Base-by-base conservation (phyloP, 2,113 vertebrate genomes). In the Leptodactylus fuscus region DNA sequence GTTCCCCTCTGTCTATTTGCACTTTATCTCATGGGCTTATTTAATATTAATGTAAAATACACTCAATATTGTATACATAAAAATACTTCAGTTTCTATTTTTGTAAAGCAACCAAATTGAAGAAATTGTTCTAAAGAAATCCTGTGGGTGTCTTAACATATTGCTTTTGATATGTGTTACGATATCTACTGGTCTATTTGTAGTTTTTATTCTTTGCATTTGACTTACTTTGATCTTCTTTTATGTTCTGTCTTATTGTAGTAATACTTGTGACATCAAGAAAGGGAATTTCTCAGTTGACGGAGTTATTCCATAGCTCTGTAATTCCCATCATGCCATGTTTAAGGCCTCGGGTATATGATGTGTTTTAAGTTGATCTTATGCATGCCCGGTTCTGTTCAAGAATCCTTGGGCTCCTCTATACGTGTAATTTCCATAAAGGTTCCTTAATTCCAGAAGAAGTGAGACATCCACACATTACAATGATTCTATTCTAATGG, bases 31-130 rank as follows among this genome's bases (percentile, higher is more conserved):
- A 60, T 41, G 76, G 76, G 76, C 34, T 60, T 79, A 79, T 79
- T 79, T 79, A 79, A 78, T 55, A 55, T 58, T 1, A 0, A 5
- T 85, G 79, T 76, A 71, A 29, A 82, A 73, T 49, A 62, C 1
- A 81, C 88, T 81, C 29, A 65, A 3, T 38, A 87, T 81, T 89
- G 85, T 90, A 65, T 76, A 80, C 1, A 0, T 49, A 79, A 88
- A 70, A 65, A 60, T 58, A 36, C 32, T 0, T 0, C 13, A 27
- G 90, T 90, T 88, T 92, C 90, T 93, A 92, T 93, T 94, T 94
- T 94, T 94, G 87, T 93, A 92, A 89, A 81, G 87, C 87, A 89
- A 88, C 53, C 48, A 78, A 83, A 88, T 1, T 83, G 62, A 65
- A 75, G 27, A 62, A 80, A 80, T 22, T 16, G 65, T 67, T 67